Percentiles rank a stretch among this genome's conserved stretches.
These are phyloP conservation scores for Melikaiella ostensackeni DNA, from an alignment of 2,888 invertebrate genomes.

Conservation along the genomic window DNA sequence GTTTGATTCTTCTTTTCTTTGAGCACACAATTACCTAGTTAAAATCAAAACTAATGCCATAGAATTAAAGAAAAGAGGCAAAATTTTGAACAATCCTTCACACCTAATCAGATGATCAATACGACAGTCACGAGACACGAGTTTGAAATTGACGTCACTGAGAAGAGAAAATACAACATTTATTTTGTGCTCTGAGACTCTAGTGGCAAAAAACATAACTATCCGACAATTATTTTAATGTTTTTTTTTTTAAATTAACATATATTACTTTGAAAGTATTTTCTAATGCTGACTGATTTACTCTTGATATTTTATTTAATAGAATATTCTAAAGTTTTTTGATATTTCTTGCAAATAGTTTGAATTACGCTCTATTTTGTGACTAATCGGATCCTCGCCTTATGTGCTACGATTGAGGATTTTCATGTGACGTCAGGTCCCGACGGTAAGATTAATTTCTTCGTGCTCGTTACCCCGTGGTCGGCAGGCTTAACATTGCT, in stretches of 20 bases:
- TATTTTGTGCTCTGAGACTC: background rate
- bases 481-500: no score
- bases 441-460: no score
- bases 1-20: background rate
- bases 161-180: constrained; percentile 22
- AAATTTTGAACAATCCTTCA: constrained; percentile 31
- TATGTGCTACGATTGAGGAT: background rate
- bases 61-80: background rate
- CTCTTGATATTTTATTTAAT: background rate
- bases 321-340: background rate
- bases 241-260: background rate
- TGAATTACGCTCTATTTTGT: background rate
- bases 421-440: no score
- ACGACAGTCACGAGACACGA: constrained; percentile 30
- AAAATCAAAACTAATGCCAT: background rate
- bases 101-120: constrained; percentile 37
- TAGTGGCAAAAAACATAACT: background rate
- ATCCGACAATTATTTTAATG: background rate
- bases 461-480: no score
- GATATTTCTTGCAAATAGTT: background rate
- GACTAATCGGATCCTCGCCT: background rate
- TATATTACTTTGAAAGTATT: background rate
- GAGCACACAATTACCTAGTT: background rate
- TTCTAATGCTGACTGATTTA: background rate
- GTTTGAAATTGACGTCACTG: background rate